These are phyloP conservation scores for Nasonia vitripennis DNA, from an alignment of 1,140 invertebrate genomes.

Conservation along the genomic window DNA sequence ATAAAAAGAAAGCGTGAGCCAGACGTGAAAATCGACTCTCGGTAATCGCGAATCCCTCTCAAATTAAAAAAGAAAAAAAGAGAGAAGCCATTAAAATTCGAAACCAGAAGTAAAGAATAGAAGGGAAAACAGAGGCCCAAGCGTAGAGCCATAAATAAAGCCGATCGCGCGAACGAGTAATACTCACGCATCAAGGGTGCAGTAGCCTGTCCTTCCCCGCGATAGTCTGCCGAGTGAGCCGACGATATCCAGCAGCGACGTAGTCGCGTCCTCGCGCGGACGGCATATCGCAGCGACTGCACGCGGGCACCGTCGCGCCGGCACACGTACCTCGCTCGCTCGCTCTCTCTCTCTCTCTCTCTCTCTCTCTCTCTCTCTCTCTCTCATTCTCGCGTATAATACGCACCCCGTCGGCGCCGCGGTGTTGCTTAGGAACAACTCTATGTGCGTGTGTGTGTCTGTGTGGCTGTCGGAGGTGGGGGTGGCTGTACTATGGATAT, in stretches of 20 bases:
- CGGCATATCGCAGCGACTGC: slow-evolving; percentile 43
- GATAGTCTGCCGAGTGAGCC: neutral
- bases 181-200: slow-evolving; percentile 40
- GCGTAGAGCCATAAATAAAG: too few species aligned
- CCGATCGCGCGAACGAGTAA: neutral
- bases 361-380: too few species aligned
- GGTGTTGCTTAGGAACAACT: slow-evolving; percentile 39
- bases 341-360: too few species aligned
- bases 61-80: too few species aligned
- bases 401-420: neutral
- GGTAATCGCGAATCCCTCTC: too few species aligned
- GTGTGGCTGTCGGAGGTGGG: neutral
- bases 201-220: neutral
- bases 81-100: too few species aligned
- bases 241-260: neutral
- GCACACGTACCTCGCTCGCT: neutral
- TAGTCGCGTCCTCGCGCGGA: slow-evolving; percentile 17
- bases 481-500: neutral
- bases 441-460: neutral
- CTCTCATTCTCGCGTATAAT: neutral
- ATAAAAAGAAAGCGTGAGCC: too few species aligned
- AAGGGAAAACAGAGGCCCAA: too few species aligned
- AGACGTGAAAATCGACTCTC: too few species aligned
- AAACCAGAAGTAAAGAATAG: too few species aligned
- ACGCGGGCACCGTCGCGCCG: slow-evolving; percentile 3